Evolutionary conservation across 2,888 invertebrate species (phyloP).

Genomic region (Caradrina clavipalpis): DNA sequence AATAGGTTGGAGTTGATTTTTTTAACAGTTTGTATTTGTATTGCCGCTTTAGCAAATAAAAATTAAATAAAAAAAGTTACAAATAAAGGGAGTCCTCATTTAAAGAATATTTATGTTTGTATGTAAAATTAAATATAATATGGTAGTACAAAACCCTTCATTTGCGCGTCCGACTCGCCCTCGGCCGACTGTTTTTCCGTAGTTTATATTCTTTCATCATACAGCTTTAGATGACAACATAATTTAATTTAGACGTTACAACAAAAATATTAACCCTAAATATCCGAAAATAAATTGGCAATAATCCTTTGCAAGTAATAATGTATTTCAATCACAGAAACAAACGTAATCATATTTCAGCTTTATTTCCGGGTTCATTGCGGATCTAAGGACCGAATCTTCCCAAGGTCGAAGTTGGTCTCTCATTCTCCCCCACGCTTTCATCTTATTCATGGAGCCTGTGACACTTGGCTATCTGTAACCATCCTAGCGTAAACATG

Average conservation of each 20-base stretch:
- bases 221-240: slow-evolving; percentile 18
- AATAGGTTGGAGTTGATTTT: too few relatives aligned
- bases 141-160: too few relatives aligned
- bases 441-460: slow-evolving; percentile 32
- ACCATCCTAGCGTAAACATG: slow-evolving; percentile 30
- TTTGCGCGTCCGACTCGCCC: too few relatives aligned
- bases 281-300: neutral
- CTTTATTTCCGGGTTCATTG: slow-evolving; percentile 17
- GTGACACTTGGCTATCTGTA: slow-evolving; percentile 31
- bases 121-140: too few relatives aligned
- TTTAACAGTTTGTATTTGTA: too few relatives aligned
- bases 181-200: neutral
- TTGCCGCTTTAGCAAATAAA: too few relatives aligned
- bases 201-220: slow-evolving; percentile 9
- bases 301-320: slow-evolving; percentile 21
- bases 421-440: neutral
- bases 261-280: too few relatives aligned
- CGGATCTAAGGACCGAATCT: slow-evolving; percentile 9
- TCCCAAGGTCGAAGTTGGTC: slow-evolving; percentile 26
- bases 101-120: too few relatives aligned
- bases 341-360: slow-evolving; percentile 33
- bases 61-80: too few relatives aligned
- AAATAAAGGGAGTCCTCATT: too few relatives aligned
- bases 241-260: slow-evolving; percentile 6
- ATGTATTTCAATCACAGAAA: slow-evolving; percentile 26